These are phyloP conservation scores for Napeogenes inachia DNA, from an alignment of 2,888 invertebrate species.

Conservation along the genomic window DNA sequence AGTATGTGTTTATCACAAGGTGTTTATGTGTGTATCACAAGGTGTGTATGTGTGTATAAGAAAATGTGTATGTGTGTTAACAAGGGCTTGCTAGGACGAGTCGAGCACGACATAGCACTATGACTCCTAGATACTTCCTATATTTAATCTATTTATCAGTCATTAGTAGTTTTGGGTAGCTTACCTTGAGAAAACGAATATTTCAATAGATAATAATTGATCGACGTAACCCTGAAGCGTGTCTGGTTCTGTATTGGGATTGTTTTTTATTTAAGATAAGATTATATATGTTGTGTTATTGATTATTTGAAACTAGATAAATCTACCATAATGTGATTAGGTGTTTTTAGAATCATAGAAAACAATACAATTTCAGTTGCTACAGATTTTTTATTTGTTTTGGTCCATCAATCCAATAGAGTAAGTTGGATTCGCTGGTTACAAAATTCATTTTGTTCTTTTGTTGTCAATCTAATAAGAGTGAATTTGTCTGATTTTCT, in stretches of 20 bases:
- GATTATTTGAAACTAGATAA: constrained; percentile 9
- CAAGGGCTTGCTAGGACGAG: constrained; percentile 67
- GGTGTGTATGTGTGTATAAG: constrained; percentile 26
- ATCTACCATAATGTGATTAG: background rate
- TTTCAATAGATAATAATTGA: constrained; percentile 38
- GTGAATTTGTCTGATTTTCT: constrained; percentile 9
- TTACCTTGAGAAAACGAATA: constrained; percentile 54
- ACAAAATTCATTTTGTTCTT: background rate
- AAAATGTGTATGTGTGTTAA: constrained; percentile 36
- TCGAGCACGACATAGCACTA: constrained; percentile 50
- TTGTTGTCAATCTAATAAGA: background rate
- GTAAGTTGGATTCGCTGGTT: constrained; percentile 4
- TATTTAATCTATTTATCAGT: constrained; percentile 59
- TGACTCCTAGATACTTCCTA: constrained; percentile 56
- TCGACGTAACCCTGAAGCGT: constrained; percentile 24
- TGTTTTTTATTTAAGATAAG: constrained; percentile 7
- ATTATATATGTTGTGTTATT: constrained; percentile 13
- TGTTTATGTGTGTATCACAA: constrained; percentile 28
- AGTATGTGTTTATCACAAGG: constrained; percentile 31
- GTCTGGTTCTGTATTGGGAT: constrained; percentile 13
- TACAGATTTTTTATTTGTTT: too few relatives aligned
- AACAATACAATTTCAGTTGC: too few relatives aligned
- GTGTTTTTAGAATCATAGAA: too few relatives aligned
- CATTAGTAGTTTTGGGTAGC: constrained; percentile 52
- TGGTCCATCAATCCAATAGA: constrained; percentile 2